A percentile compares a stretch with the other conserved stretches of the same genome.
Conservation (phyloP, 2,888 invertebrate species). For the Nymphalis urticae region DNA sequence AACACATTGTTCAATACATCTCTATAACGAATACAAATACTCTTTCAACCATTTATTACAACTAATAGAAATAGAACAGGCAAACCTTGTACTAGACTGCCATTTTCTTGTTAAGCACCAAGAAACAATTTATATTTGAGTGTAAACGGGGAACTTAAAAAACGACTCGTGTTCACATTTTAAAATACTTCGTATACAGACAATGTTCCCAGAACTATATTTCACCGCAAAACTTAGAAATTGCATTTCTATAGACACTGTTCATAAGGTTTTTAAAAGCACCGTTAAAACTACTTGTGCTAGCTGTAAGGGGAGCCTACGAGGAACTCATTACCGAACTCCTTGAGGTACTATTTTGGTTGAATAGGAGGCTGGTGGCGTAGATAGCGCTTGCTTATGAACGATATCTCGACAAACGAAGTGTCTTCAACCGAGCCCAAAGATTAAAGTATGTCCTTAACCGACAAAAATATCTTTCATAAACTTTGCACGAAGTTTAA, state of each 20-base stretch:
- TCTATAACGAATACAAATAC: too few species aligned
- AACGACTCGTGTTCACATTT: not conserved
- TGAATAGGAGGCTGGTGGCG: conserved; percentile 67
- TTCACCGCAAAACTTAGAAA: conserved; percentile 9
- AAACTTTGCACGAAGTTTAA: conserved; percentile 26
- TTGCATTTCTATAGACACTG: conserved; percentile 52
- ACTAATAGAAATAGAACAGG: too few species aligned
- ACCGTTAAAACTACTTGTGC: conserved; percentile 62
- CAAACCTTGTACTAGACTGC: too few species aligned
- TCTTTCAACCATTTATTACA: too few species aligned
- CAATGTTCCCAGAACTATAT: not conserved
- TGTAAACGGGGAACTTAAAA: too few species aligned
- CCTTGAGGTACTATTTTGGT: conserved; percentile 78
- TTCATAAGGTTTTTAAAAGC: conserved; percentile 44
- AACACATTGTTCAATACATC: too few species aligned
- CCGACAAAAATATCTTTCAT: conserved; percentile 32
- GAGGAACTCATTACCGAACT: conserved; percentile 77
- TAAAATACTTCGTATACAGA: not conserved
- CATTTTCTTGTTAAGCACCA: too few species aligned
- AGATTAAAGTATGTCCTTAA: conserved; percentile 43
- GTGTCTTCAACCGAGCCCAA: conserved; percentile 50
- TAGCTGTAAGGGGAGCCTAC: conserved; percentile 60
- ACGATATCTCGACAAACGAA: conserved; percentile 78
- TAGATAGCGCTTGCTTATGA: conserved; percentile 75
- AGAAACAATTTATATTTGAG: too few species aligned